Evolutionary conservation across 1,140 invertebrate genomes (phyloP), one percentile per base, ranked within the genome.

Genomic region (Telenomus remus): DNA sequence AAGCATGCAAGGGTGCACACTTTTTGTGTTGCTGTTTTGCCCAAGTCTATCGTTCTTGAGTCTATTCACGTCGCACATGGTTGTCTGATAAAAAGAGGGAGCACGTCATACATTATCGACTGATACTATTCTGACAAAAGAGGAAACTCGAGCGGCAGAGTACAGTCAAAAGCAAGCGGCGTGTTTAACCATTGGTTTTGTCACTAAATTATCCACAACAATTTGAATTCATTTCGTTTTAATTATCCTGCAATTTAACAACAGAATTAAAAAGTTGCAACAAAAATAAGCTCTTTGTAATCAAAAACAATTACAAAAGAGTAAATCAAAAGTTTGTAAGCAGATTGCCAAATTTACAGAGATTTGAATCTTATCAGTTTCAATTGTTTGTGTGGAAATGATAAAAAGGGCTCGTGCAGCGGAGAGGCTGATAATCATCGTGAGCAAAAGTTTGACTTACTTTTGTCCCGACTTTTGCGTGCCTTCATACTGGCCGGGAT

Each of bases 391-490:
- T 53, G 12, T 48, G 6, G 48, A 19, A 50, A 63, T n/a, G 9
- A 53, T 15, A 16, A 53, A 46, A 4, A 43, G 3, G 34, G 13
- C 33, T 34, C 19, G 19, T 27, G 19, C 19, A 27, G 19, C 19
- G 1, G 19, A 27, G 19, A 27, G 19, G 19, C 19, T 27, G 19
- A 27, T 27, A 27, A 27, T 1, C 19, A 27, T 27, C 19, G 6
- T 27, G 2, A 27, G 19, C 19, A 27, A 27, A 27, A 27, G 19
- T 27, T 27, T 37, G 53, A 86, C 86, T 87, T 81, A 87, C 86
- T 84, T 82, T 86, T 88, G 48, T 86, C 86, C 15, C 81, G 84
- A 49, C 80, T 84, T 79, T 87, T 85, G 51, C 84, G 84, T 34
- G 82, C 79, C 76, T 85, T 85, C 81, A 84, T 83, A 69, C 75